Evolutionary conservation across 2,888 invertebrate genomes (phyloP), one percentile per base, ranked within the genome.

Genomic region (Belgica antarctica): DNA sequence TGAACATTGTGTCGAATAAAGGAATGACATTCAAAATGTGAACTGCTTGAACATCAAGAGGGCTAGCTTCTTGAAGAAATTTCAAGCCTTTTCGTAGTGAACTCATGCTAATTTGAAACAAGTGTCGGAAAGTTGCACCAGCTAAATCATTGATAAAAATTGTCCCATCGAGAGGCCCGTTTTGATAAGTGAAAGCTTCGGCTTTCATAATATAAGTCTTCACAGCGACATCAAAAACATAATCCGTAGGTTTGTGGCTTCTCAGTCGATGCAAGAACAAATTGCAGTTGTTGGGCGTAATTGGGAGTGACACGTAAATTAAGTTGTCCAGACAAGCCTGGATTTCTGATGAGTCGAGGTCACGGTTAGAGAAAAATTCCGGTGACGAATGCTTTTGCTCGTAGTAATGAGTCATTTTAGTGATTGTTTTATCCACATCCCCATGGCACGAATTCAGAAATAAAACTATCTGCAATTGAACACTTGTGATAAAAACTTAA

Each of bases 51-150:
- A 89, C 82, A 70, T 86, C 82, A 1, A 87, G 82, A 0, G 89
- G 88, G 77, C 87, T 77, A 15, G 84, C 88, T 74, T 89, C 88
- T 76, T 89, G 88, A 1, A 89, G 77, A 76, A 86, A 89, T 71
- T 83, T 81, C 79, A 88, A 85, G 77, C 87, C 86, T 75, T 85
- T 84, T 41, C 84, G 82, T 0, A 89, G 77, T 0, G 84, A 79
- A 65, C 83, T 81, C 70, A 87, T 77, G 71, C 85, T 84, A 17
- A 86, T 78, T 74, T 83, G 78, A 2, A 85, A 83, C 8, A 88
- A 76, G 75, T 88, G 88, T 0, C 84, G 82, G 22, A 87, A 77
- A 71, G 81, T 82, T 0, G 86, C 86, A 0, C 87, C 87, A 41
- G 80, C 79, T 84, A 88, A 87, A 76, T 89, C 88, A 72, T 88